Evolutionary conservation across 1,140 invertebrate genomes (phyloP), one percentile per base, ranked within the genome.

Genomic region (Apis mellifera): DNA sequence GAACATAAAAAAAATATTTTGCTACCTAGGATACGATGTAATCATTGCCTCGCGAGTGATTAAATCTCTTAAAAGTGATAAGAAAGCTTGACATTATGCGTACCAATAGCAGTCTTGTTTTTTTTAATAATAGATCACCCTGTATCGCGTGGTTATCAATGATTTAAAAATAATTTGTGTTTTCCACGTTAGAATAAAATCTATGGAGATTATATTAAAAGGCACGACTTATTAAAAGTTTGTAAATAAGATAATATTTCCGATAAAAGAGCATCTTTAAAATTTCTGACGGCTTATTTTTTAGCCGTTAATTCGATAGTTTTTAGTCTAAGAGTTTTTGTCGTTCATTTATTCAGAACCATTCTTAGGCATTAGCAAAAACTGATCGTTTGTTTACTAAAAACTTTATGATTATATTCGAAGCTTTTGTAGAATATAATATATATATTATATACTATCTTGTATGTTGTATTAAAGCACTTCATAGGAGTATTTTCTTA

Each of bases 201-300:
- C 69, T 87, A 86, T 82, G 76, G 73, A 82, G 81, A 88, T 90
- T 86, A 91, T 60, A 72, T 91, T 92, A 90, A 92, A 92, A 92
- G 91, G 90, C 91, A 92, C 91, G 90, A 90, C 90, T 86, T 83
- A 91, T 91, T 92, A 90, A 92, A 92, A 92, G 13, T 87, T 89
- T 84, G 70, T 91, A 91, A 92, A 91, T 83, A 85, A 90, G 82
- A 89, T 73, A 73, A 73, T 75, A 84, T 86, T 87, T 75, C 70
- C 83, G 76, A 85, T 87, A 88, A 91, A 90, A 89, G 79, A 87
- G 87, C 82, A 86, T 86, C 72, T 83, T 90, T 90, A 90, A 90
- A 91, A 91, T 87, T 89, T 90, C 21, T 71, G 21, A 75, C 62
- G 83, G 60, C 76, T 87, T 55, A 59, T 69, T 81, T 32, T 84